phyloP scores from a whole-genome alignment of 2,888 invertebrate genomes.

The Aproaerema taeniolella region DNA sequence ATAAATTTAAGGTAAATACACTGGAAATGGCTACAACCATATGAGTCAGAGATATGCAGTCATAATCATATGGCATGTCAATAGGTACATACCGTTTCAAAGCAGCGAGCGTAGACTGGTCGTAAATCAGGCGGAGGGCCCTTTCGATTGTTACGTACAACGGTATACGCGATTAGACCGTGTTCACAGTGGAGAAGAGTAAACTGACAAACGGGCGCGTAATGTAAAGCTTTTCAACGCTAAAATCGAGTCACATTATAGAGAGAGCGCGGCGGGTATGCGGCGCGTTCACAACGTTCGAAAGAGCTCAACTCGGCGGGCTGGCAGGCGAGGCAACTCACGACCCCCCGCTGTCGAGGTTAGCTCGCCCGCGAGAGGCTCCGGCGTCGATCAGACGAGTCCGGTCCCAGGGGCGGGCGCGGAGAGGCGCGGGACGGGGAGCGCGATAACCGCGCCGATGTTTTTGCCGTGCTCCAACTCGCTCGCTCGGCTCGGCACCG shows the following conservation, averaged over 20 bases:
- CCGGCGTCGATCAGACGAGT: slow-evolving; percentile 63
- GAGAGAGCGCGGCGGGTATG: slow-evolving; percentile 36
- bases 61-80: too few relatives aligned
- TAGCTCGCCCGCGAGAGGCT: slow-evolving; percentile 67
- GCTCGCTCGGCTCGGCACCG: slow-evolving; percentile 67
- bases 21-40: too few relatives aligned
- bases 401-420: slow-evolving; percentile 38
- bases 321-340: too few relatives aligned
- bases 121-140: slow-evolving; percentile 51
- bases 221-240: slow-evolving; percentile 56
- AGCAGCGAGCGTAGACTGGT: slow-evolving; percentile 40
- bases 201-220: slow-evolving; percentile 51
- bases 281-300: slow-evolving; percentile 51
- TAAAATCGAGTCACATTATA: slow-evolving; percentile 52
- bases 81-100: slow-evolving; percentile 59
- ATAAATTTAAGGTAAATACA: too few relatives aligned
- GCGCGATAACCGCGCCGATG: slow-evolving; percentile 71
- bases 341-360: slow-evolving; percentile 74
- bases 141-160: slow-evolving; percentile 47
- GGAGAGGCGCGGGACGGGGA: slow-evolving; percentile 31
- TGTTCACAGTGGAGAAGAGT: slow-evolving; percentile 41
- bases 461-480: slow-evolving; percentile 73
- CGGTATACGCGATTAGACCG: slow-evolving; percentile 46
- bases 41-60: too few relatives aligned
- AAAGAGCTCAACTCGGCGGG: slow-evolving; percentile 46